Conservation (phyloP, 1,140 invertebrate species). For the Archivesica marissinica region DNA sequence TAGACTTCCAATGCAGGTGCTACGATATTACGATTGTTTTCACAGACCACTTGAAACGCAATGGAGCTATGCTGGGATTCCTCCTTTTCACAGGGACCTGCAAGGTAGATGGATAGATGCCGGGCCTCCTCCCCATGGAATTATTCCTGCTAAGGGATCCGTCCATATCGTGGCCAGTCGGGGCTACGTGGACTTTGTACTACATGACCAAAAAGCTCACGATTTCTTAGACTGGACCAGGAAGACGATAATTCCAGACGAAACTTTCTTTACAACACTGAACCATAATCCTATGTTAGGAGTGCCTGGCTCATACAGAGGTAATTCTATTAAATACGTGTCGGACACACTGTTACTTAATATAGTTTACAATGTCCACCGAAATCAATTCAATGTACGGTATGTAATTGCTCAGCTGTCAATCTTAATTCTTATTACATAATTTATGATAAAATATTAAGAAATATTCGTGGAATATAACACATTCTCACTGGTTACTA, state of each 20-base stretch:
- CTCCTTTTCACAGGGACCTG: not conserved
- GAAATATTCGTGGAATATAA: too few relatives aligned
- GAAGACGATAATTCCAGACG: constrained; percentile 74
- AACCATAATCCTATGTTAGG: constrained; percentile 70
- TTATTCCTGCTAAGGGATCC: constrained; percentile 73
- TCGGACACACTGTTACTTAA: too few relatives aligned
- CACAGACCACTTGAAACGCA: too few relatives aligned
- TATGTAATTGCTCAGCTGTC: too few relatives aligned
- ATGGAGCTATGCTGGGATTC: constrained; percentile 62
- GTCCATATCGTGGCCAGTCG: constrained; percentile 73
- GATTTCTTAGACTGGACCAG: constrained; percentile 73
- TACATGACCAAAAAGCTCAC: constrained; percentile 60
- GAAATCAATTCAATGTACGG: too few relatives aligned
- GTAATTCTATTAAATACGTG: too few relatives aligned
- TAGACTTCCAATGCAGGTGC: too few relatives aligned
- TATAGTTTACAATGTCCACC: too few relatives aligned
- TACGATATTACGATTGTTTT: too few relatives aligned
- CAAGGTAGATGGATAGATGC: constrained; percentile 2
- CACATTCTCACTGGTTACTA: too few relatives aligned
- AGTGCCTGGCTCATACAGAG: constrained; percentile 67
- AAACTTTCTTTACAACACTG: constrained; percentile 73
- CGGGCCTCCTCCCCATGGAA: constrained; percentile 66
- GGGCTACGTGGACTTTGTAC: constrained; percentile 72
- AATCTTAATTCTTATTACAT: too few relatives aligned
- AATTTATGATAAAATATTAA: too few relatives aligned